These are phyloP conservation scores for Morelia viridis DNA, from an alignment of 2,797 vertebrate genomes.

Conservation along the genomic window DNA sequence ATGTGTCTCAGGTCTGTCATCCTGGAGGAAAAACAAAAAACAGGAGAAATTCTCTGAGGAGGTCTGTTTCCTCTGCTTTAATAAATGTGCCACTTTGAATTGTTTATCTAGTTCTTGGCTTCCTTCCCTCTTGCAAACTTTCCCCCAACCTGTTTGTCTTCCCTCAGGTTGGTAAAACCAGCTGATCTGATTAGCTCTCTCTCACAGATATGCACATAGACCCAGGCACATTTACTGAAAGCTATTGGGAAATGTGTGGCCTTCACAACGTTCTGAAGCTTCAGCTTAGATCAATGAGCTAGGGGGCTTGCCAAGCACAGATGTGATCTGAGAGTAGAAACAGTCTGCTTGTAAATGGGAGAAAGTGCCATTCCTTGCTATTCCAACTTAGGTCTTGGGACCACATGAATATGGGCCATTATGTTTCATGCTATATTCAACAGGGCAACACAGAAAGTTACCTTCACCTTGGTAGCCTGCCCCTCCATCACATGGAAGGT, in stretches of 20 bases:
- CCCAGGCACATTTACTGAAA: conserved; percentile 29
- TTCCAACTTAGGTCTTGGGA: conserved; percentile 5
- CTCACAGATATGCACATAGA: conserved; percentile 23
- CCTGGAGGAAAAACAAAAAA: conserved; percentile 46
- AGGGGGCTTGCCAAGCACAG: conserved; percentile 15
- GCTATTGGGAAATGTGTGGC: conserved; percentile 47
- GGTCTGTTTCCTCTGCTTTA: conserved; percentile 56
- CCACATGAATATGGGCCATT: conserved; percentile 47
- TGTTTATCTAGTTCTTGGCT: conserved; percentile 37
- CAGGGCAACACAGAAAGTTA: conserved; percentile 58
- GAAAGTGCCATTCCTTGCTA: conserved; percentile 25
- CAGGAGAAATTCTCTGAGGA: conserved; percentile 50
- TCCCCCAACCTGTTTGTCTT: conserved; percentile 64
- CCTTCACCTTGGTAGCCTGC: conserved; percentile 56
- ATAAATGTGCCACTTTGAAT: conserved; percentile 60
- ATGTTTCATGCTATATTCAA: conserved; percentile 62
- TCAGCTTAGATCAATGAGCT: conserved; percentile 25
- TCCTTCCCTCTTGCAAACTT: conserved; percentile 61
- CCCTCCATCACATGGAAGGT: conserved; percentile 51
- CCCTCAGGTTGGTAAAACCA: conserved; percentile 62
- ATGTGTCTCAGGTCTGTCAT: conserved; percentile 60
- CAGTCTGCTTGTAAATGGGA: too few relatives aligned
- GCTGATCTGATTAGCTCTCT: conserved; percentile 64
- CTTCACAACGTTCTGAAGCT: conserved; percentile 47
- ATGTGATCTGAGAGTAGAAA: neutral